phyloP scores from a whole-genome alignment of 92 coral and sea anemone species.

The Umimayanthus kanabou region DNA sequence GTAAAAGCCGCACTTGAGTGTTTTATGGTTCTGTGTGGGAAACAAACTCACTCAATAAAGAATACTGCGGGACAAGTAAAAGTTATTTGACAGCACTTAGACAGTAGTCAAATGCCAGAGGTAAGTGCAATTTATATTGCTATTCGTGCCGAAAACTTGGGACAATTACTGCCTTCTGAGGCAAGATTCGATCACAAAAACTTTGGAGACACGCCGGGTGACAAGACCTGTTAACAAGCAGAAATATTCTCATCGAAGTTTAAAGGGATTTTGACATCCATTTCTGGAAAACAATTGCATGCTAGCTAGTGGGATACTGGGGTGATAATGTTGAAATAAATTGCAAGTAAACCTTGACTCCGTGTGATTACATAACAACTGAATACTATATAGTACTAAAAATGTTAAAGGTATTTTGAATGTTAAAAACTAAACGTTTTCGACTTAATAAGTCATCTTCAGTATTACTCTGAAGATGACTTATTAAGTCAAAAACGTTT shows the following conservation, averaged over 20 bases:
- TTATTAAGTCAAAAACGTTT: too few relatives aligned
- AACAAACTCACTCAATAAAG: background rate
- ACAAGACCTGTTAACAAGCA: background rate
- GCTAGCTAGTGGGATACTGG: too few relatives aligned
- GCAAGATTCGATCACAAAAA: background rate
- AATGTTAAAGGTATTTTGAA: too few relatives aligned
- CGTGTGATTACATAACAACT: conserved; percentile 23
- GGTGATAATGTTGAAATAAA: too few relatives aligned
- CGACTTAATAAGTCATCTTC: too few relatives aligned
- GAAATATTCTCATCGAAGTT: too few relatives aligned
- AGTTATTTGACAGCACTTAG: background rate
- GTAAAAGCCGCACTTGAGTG: background rate
- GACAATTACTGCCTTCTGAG: background rate
- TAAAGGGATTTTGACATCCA: too few relatives aligned
- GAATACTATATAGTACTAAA: background rate
- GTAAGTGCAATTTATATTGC: conserved; percentile 4
- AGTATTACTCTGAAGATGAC: too few relatives aligned
- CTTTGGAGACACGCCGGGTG: background rate
- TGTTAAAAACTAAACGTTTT: too few relatives aligned
- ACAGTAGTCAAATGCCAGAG: background rate
- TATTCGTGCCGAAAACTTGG: background rate
- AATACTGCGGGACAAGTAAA: background rate
- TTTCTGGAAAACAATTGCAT: too few relatives aligned
- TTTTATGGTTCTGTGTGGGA: conserved; percentile 3
- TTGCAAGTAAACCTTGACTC: too few relatives aligned